Percentiles rank a stretch among this genome's conserved stretches.
Conservation (phyloP, 1,140 invertebrate species). For the Heliconius eleuchia region DNA sequence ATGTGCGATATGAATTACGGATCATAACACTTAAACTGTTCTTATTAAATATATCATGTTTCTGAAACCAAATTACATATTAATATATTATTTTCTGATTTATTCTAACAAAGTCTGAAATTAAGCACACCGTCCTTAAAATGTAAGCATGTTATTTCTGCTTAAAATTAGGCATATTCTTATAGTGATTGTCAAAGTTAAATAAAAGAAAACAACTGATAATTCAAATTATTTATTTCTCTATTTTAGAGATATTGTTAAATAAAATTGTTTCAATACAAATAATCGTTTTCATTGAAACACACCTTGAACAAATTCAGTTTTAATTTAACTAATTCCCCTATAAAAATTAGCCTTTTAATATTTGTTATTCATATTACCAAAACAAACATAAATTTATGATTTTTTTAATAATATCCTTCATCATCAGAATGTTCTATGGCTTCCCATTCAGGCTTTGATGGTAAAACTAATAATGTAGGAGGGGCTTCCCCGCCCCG, state of each 20-base stretch:
- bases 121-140: too few relatives aligned
- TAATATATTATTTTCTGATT: too few relatives aligned
- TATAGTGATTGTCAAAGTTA: neutral
- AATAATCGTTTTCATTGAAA: neutral
- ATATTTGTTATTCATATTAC: neutral
- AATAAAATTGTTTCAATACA: neutral
- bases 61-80: too few relatives aligned
- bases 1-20: too few relatives aligned
- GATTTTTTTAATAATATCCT: constrained; percentile 56
- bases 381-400: neutral
- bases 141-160: too few relatives aligned
- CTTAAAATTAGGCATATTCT: too few relatives aligned
- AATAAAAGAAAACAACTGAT: neutral
- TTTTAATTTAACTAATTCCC: neutral
- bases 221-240: neutral
- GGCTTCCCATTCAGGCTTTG: constrained; percentile 47
- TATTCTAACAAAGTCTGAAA: too few relatives aligned
- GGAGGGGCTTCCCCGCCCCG: constrained; percentile 87
- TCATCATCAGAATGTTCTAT: constrained; percentile 61
- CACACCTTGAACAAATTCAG: neutral
- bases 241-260: neutral
- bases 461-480: constrained; percentile 42
- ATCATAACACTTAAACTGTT: too few relatives aligned
- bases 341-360: neutral
- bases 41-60: too few relatives aligned